Base-by-base conservation (phyloP, 2,888 invertebrate species). In the Tetramorium bicarinatum region DNA sequence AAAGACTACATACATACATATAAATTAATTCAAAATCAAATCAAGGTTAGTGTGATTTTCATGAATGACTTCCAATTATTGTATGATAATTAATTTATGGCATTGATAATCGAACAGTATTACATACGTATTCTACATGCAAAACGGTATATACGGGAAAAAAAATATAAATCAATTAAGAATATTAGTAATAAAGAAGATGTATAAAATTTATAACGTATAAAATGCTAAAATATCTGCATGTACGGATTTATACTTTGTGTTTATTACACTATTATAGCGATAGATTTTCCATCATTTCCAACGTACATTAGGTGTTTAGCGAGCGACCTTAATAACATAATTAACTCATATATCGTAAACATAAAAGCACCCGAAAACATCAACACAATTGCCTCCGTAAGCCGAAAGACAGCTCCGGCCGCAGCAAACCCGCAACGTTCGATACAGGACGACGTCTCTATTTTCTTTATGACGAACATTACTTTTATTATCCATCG, bases 401-500 rank as follows among this genome's bases (percentile, higher is more conserved):
- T 62, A n/a, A 29, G 34, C 34, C 38, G 34, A 49, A 76, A 71
- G 52, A 75, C 56, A 81, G 71, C 54, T 85, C 3, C 21, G 64
- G 41, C n/a, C 47, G 49, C 41, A 29, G 49, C 61, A n/a, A 59
- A 21, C 25, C 76, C 21, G 44, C 52, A 76, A 81, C 25, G 72
- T 85, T 83, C 41, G 29, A 81, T 34, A n/a, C 38, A 69, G 47
- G 13, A 52, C 71, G 21, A 54, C 47, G 18, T 83, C 80, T 83
- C 52, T 83, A 62, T 76, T 84, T 62, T 74, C 61, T 93, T 92
- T 91, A 92, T 87, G 91, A 85, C 75, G 67, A 85, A 85, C 88
- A 89, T 93, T 92, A 92, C 91, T 92, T 92, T 93, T 92, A 92
- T 92, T 91, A 90, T 89, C 87, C 87, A 69, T 54, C 62, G 72